These are phyloP conservation scores for Epizoanthus ramosus DNA, from an alignment of 92 coral and sea anemone species.

Conservation along the genomic window DNA sequence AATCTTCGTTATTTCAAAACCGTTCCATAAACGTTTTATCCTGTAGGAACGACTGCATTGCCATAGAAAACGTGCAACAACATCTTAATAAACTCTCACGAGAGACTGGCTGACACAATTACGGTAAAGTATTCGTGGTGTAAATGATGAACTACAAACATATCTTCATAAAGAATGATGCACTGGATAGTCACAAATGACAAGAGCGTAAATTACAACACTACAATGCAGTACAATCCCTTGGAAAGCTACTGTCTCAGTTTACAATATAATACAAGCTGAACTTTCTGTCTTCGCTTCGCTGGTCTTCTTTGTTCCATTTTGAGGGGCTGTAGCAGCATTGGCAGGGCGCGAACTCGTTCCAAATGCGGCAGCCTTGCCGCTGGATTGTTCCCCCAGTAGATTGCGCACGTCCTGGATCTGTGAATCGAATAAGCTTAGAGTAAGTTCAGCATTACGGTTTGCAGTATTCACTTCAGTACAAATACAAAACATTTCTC, in stretches of 20 bases:
- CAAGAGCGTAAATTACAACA: not conserved
- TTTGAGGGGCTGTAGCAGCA: not conserved
- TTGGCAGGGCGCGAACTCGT: not conserved
- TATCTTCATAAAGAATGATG: no score
- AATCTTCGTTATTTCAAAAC: no score
- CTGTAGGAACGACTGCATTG: no score
- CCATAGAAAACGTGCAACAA: no score
- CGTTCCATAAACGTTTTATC: no score
- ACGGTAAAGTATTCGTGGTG: no score
- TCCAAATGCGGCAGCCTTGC: conserved; percentile 28
- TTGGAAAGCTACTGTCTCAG: not conserved
- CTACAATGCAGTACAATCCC: not conserved
- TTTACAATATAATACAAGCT: conserved; percentile 51
- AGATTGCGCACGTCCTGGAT: conserved; percentile 44
- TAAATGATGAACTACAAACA: no score
- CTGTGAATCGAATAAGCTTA: conserved; percentile 15
- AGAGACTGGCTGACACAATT: no score
- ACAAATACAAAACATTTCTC: not conserved
- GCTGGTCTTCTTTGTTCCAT: not conserved
- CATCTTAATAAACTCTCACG: no score
- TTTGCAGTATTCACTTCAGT: not conserved
- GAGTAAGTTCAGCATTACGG: no score
- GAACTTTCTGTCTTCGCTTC: conserved; percentile 34
- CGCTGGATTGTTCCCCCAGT: conserved; percentile 46
- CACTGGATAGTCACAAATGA: no score